Evolutionary conservation across 2,113 vertebrate species (phyloP).

Genomic region (Ceratotherium simum): DNA sequence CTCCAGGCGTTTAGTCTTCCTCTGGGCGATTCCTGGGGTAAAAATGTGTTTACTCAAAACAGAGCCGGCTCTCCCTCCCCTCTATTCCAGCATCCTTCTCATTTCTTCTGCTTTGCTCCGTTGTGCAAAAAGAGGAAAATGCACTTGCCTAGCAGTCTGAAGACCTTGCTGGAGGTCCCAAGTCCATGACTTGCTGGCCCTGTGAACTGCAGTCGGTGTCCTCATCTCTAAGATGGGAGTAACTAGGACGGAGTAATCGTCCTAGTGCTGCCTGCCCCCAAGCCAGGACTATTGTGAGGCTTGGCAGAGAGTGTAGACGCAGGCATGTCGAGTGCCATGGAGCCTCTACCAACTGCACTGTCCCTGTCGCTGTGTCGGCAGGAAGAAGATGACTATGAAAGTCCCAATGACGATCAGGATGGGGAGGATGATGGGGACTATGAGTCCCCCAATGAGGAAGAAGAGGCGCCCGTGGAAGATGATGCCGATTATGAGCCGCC

Average conservation of each 20-base stretch:
- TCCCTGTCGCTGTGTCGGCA: conserved; percentile 34
- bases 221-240: background rate
- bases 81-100: background rate
- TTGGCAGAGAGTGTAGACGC: background rate
- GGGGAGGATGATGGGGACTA: conserved; percentile 92
- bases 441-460: conserved; percentile 91
- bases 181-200: background rate
- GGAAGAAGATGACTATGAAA: conserved; percentile 95
- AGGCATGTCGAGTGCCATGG: fast-evolving
- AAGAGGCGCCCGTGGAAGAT: conserved; percentile 76
- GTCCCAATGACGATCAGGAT: conserved; percentile 88
- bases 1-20: background rate
- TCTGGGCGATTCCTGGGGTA: background rate
- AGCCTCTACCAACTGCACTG: background rate
- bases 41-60: background rate
- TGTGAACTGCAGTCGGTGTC: background rate
- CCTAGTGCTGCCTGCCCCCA: background rate
- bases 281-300: fast-evolving
- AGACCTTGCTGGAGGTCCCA: background rate
- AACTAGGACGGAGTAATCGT: fast-evolving
- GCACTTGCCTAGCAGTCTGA: background rate
- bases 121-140: background rate
- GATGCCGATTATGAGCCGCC: conserved; percentile 93
- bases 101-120: background rate
- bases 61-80: too few species aligned